Conservation (phyloP, 1,140 invertebrate genomes). For the Brachionus manjavacas region DNA sequence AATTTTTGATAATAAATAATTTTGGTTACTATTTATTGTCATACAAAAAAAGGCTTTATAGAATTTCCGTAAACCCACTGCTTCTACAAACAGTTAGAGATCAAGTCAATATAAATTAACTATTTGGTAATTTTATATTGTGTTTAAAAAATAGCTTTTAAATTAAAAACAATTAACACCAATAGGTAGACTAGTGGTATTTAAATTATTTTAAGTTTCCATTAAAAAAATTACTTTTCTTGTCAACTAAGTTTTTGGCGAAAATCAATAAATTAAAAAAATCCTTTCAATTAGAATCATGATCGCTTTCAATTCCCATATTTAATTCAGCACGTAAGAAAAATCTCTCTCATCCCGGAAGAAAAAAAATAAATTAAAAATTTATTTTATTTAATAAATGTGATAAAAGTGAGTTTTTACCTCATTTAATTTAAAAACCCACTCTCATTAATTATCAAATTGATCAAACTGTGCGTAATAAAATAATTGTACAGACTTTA, state of each 20-base stretch:
- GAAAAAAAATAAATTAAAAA: not conserved
- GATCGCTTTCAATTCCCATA: not conserved
- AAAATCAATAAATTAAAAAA: not conserved
- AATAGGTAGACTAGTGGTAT: not conserved
- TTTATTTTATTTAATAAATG: not conserved
- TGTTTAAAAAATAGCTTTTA: not conserved
- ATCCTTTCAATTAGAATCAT: not conserved
- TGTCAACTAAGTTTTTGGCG: not conserved
- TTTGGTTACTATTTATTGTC: no score
- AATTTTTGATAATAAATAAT: no score
- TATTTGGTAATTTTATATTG: not conserved
- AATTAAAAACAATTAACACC: not conserved
- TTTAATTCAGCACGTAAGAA: constrained; percentile 3
- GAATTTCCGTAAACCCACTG: not conserved
- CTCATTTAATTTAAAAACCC: not conserved
- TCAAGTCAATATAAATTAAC: not conserved
- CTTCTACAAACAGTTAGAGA: not conserved
- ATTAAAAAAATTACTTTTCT: constrained; percentile 2
- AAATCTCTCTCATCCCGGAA: not conserved
- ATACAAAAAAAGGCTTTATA: no score
- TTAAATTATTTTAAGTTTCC: not conserved
- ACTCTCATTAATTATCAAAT: no score
- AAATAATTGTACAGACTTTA: no score
- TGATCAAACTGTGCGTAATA: no score
- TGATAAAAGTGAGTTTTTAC: not conserved